These are phyloP conservation scores for Lasiurus borealis DNA, from an alignment of 2,113 vertebrate species.

Conservation along the genomic window DNA sequence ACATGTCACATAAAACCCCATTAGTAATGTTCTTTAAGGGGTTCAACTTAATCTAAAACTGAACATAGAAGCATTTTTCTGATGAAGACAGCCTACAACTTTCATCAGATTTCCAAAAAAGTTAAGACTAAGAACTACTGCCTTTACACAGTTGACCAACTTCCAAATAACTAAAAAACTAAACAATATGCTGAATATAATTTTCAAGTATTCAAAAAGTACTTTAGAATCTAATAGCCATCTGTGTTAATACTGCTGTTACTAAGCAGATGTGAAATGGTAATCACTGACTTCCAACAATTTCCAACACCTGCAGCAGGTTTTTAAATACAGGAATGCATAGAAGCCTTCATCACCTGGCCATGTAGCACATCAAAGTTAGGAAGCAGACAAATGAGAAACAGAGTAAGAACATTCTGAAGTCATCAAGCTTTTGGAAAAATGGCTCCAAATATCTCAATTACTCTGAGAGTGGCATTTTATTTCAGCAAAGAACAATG, in stretches of 20 bases:
- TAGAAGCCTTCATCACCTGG: no score
- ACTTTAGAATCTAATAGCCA: background rate
- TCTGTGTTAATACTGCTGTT: background rate
- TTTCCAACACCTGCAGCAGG: background rate
- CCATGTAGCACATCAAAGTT: background rate
- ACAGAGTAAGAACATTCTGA: background rate
- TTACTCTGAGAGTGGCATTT: background rate
- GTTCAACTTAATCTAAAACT: background rate
- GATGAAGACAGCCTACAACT: background rate
- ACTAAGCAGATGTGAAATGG: background rate
- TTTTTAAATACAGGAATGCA: background rate
- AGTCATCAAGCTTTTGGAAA: background rate
- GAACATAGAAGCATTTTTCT: background rate
- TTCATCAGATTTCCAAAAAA: conserved; percentile 1
- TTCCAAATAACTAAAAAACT: background rate
- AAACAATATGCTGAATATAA: background rate
- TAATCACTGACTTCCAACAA: background rate
- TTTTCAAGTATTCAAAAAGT: background rate
- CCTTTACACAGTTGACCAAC: background rate
- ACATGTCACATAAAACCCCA: background rate
- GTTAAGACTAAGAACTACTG: background rate
- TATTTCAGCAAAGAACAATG: background rate
- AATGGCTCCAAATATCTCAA: background rate
- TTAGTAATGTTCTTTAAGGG: background rate
- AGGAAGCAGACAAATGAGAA: background rate